These are phyloP conservation scores for Natrix natrix DNA, from an alignment of 2,797 vertebrate genomes.

Conservation along the genomic window DNA sequence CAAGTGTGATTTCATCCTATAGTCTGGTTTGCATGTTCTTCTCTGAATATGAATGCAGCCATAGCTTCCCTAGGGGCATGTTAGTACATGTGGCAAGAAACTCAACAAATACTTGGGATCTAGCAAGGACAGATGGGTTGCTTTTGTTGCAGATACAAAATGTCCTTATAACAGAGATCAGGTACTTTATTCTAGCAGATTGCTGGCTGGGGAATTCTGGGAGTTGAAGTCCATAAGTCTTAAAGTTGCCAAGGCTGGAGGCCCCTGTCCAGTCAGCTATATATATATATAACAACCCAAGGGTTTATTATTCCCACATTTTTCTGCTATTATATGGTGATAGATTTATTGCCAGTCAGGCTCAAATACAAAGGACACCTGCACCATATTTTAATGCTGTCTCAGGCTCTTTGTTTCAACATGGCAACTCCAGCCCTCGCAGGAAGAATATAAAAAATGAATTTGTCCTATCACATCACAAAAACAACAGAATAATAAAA, in stretches of 20 bases:
- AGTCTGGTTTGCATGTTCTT: neutral
- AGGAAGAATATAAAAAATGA: neutral
- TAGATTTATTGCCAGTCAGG: neutral
- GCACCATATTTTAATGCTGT: neutral
- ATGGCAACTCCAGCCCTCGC: neutral
- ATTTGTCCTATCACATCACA: neutral
- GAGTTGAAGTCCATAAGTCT: neutral
- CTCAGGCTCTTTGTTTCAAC: neutral
- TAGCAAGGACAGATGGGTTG: neutral
- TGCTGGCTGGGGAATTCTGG: neutral
- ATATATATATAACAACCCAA: neutral
- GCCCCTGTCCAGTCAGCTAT: neutral
- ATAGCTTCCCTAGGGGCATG: neutral
- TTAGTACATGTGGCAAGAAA: neutral
- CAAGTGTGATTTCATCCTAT: neutral
- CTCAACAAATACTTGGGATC: neutral
- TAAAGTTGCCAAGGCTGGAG: neutral
- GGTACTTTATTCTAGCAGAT: neutral
- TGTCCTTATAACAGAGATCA: neutral
- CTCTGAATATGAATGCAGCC: neutral
- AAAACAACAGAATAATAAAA: neutral
- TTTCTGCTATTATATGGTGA: neutral
- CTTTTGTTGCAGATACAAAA: neutral
- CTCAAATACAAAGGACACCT: neutral
- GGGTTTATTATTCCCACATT: neutral